Evolutionary conservation across 2,888 invertebrate genomes (phyloP).

Genomic region (Philopedon plagiatum): DNA sequence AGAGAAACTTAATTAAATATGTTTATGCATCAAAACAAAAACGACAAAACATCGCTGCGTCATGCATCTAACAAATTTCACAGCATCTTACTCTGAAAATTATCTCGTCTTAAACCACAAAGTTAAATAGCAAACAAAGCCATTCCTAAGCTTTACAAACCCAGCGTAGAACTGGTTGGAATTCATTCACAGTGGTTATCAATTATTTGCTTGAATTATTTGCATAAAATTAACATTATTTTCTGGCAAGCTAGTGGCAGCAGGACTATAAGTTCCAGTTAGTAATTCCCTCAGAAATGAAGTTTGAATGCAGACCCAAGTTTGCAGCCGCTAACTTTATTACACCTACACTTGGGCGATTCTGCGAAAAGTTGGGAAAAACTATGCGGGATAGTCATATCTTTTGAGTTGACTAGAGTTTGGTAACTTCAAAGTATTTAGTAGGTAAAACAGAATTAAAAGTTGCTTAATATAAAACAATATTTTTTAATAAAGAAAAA

Average conservation of each 20-base stretch:
- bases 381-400: constrained; percentile 19
- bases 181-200: constrained; percentile 46
- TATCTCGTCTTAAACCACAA: constrained; percentile 30
- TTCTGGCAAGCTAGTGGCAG: constrained; percentile 39
- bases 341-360: constrained; percentile 41
- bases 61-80: constrained; percentile 20
- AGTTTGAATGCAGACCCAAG: constrained; percentile 40
- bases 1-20: constrained; percentile 1
- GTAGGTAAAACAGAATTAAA: constrained; percentile 5
- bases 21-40: constrained; percentile 5
- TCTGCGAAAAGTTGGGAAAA: constrained; percentile 26
- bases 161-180: constrained; percentile 33
- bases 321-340: constrained; percentile 44
- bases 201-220: constrained; percentile 51
- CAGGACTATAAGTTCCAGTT: constrained; percentile 39
- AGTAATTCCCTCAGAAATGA: constrained; percentile 39
- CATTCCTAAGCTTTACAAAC: constrained; percentile 14
- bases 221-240: constrained; percentile 52
- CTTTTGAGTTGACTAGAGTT: constrained; percentile 18
- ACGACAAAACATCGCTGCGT: background rate
- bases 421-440: background rate
- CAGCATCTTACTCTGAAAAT: constrained; percentile 21
- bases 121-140: constrained; percentile 40
- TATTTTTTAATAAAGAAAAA: too few relatives aligned
- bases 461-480: background rate